phyloP scores from a whole-genome alignment of 2,113 vertebrate genomes.

The Eira barbara region DNA sequence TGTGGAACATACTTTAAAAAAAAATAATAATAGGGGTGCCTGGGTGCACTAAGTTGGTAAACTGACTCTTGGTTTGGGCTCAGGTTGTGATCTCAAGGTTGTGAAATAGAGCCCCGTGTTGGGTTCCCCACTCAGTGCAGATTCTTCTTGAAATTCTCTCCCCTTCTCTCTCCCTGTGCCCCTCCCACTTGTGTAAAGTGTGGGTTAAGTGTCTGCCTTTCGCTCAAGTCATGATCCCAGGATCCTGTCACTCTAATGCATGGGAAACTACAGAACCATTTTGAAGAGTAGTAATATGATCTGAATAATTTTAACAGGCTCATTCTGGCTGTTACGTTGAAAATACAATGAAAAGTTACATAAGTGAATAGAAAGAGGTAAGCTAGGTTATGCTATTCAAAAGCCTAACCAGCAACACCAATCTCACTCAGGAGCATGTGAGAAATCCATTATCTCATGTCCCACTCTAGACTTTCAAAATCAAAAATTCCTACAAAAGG shows the following conservation, averaged over 20 bases:
- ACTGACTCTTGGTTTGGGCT: background rate
- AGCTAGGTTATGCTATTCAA: background rate
- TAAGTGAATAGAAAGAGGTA: background rate
- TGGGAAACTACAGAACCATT: background rate
- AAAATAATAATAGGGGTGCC: background rate
- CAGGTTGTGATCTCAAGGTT: background rate
- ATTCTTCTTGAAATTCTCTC: background rate
- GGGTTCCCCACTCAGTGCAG: background rate
- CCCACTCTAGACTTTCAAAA: background rate
- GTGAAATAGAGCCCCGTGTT: background rate
- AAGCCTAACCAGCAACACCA: background rate
- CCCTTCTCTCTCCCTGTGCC: background rate
- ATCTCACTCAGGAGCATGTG: background rate
- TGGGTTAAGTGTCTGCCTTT: too few species aligned
- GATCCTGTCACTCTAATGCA: background rate
- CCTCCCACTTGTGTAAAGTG: background rate
- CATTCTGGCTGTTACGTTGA: background rate
- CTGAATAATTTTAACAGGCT: slow-evolving; percentile 11
- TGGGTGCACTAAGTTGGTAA: background rate
- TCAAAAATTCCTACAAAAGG: background rate
- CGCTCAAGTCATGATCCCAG: too few species aligned
- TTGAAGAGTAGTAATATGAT: background rate
- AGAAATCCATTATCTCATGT: background rate
- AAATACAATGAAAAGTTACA: slow-evolving; percentile 9
- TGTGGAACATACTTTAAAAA: background rate